Evolutionary conservation across 1,140 invertebrate genomes (phyloP).

Genomic region (Platyscapa corneri): DNA sequence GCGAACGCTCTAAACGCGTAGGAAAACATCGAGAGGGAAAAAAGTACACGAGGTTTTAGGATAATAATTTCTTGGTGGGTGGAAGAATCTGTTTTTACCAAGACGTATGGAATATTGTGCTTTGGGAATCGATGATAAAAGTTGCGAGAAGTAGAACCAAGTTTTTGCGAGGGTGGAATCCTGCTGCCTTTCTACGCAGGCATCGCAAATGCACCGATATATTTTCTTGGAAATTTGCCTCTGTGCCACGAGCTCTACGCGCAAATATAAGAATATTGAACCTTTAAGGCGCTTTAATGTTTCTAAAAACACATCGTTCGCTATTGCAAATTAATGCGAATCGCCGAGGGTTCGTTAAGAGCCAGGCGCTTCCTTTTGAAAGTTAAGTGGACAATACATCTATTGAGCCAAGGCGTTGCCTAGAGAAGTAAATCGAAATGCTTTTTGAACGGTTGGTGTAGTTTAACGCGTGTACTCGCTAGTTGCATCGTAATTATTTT

Average conservation of each 20-base stretch:
- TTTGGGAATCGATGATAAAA: constrained; percentile 13
- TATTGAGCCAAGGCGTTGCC: too few relatives aligned
- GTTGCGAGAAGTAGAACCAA: background rate
- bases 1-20: background rate
- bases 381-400: too few relatives aligned
- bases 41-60: background rate
- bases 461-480: too few relatives aligned
- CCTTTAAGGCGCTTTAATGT: background rate
- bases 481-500: too few relatives aligned
- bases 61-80: constrained; percentile 2
- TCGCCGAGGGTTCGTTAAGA: background rate
- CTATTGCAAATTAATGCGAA: too few relatives aligned
- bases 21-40: too few relatives aligned
- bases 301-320: background rate
- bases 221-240: background rate
- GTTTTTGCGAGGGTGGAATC: background rate
- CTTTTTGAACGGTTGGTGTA: too few relatives aligned
- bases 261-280: background rate
- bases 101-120: background rate
- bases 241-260: background rate
- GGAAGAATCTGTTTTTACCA: background rate
- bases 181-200: background rate
- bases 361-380: too few relatives aligned
- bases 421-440: too few relatives aligned
- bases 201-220: constrained; percentile 17